Base-by-base conservation (phyloP, 2,113 vertebrate species). In the Aphyosemion australe region DNA sequence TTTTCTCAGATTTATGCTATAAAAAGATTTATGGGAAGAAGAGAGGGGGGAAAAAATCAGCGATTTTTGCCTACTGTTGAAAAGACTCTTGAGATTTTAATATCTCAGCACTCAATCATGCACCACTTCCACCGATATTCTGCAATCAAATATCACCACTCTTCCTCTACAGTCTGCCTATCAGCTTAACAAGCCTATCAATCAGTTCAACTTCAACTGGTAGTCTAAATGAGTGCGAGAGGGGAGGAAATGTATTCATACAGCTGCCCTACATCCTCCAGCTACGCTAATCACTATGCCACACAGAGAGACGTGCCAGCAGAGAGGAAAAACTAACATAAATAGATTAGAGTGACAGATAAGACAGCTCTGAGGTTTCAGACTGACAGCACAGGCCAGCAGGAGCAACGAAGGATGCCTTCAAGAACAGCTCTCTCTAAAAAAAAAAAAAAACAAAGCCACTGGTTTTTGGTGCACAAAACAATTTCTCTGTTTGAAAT, bases 401-500 rank as follows among this genome's bases (percentile, higher is more conserved):
- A 13, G 61, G 82, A 48, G 61, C 56, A 67, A 63, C 69, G 72
- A 78, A 68, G 68, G 64, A 64, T 75, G 70, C 76, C 76, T 72
- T 76, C 19, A 50, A 68, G 76, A 87, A 63, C 69, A 62, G 67
- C 49, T 61, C 31, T 39, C 34, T n/a, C 9, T 13, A 8, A 31
- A 32, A 3, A 14, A 19, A 12, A 31, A 2, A 16, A 31, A 65
- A 58, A 84, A 85, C 79, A 75, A 88, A 88, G 84, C 81, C 77
- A 79, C 86, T 74, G 84, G 84, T 84, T 90, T 84, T 90, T 87
- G 87, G 66, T 62, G 76, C 82, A 88, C 80, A 83, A 74, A 82
- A 68, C 26, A 43, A 60, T 74, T 82, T 78, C 78, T 65, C 76
- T 9, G 42, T 68, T 75, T 83, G 66, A 85, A 88, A 87, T 85